Base-by-base conservation (phyloP, 2,888 invertebrate species). In the Acleris literana region DNA sequence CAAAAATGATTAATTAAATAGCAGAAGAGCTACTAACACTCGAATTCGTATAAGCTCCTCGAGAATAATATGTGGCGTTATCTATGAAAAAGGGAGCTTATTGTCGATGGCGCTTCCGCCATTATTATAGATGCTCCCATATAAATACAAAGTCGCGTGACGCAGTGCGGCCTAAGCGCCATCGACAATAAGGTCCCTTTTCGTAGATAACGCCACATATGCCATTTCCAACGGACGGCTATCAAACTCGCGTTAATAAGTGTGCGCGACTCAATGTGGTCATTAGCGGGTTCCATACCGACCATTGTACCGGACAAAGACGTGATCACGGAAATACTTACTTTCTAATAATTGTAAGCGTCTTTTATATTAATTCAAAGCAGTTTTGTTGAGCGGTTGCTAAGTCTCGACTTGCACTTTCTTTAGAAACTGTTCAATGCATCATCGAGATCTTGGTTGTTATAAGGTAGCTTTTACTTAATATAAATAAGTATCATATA, bases 351-450 rank as follows among this genome's bases (percentile, higher is more conserved):
- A 48, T 57, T 62, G 46, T 16, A 17, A 57, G 44, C 52, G 22
- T 52, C 57, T 66, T 62, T 66, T 66, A 60, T 73, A 52, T 72
- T 68, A 69, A 72, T 71, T 73, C 71, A 73, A 71, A 72, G 60
- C 68, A 74, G 68, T 76, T 72, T 72, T 69, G 73, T 75, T 73
- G 69, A 51, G 63, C 71, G 62, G 69, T 64, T 64, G 73, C 71
- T 77, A 77, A 77, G 74, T 76, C 72, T 71, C 63, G 62, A 77
- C 77, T 79, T 79, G 72, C 78, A 64, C 78, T 81, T 80, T 82
- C 81, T 20, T 59, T 52, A 62, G 58, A 46, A 59, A 53, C 66
- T 17, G 46, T 16, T 44, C n/a, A 44, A 16, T 17, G 17, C 1
- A 17, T 16, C n/a, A 44, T 16, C 5, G 46, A 16, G n/a, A 46